These are phyloP conservation scores for Xestoiulus laeticollis DNA, from an alignment of 2,888 invertebrate genomes.

Conservation along the genomic window DNA sequence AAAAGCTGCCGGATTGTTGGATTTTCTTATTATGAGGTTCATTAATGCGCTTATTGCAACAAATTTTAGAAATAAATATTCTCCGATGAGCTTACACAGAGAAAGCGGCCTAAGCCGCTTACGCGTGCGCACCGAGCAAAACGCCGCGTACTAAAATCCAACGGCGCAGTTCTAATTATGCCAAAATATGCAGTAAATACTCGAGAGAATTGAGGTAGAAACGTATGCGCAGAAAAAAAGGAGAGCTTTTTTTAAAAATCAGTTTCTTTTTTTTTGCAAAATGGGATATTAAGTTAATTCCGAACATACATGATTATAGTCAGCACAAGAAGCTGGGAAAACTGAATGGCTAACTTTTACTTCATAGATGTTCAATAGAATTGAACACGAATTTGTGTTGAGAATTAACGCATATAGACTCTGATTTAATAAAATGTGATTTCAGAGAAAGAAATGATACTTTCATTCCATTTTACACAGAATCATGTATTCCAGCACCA, in stretches of 20 bases:
- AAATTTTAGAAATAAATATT: slow-evolving; percentile 25
- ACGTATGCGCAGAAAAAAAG: not conserved
- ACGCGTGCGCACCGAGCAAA: not conserved
- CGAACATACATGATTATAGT: too few relatives aligned
- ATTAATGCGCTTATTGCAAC: slow-evolving; percentile 37
- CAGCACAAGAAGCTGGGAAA: too few relatives aligned
- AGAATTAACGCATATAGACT: not conserved
- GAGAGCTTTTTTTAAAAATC: too few relatives aligned
- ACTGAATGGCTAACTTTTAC: not conserved
- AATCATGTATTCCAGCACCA: too few relatives aligned
- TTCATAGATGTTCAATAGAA: not conserved
- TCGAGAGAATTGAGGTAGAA: not conserved
- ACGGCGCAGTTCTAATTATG: not conserved
- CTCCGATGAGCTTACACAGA: not conserved
- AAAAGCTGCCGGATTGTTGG: slow-evolving; percentile 25
- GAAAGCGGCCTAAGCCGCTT: not conserved
- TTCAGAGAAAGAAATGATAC: too few relatives aligned
- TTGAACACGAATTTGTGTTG: not conserved
- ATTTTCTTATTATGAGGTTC: slow-evolving; percentile 34
- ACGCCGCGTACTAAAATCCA: not conserved
- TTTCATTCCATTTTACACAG: too few relatives aligned
- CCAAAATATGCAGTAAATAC: not conserved
- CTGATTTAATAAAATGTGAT: too few relatives aligned
- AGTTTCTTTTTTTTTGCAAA: not conserved
- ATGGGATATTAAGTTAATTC: not conserved